phyloP scores from a whole-genome alignment of 2,113 vertebrate species.

The Pteruthius melanotis region DNA sequence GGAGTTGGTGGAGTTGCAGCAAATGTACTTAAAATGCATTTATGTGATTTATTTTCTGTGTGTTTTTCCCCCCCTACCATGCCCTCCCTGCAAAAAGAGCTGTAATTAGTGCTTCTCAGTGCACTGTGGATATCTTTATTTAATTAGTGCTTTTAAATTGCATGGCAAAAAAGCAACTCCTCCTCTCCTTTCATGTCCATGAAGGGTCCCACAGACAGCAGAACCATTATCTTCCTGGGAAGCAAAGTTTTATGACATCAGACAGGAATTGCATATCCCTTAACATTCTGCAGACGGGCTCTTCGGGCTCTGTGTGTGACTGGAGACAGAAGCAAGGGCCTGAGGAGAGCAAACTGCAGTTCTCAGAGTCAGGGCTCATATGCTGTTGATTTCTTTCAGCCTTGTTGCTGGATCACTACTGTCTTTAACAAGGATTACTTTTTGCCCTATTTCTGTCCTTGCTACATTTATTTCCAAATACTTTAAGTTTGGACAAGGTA shows the following conservation, averaged over 20 bases:
- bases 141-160: background rate
- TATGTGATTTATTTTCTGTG: constrained; percentile 5
- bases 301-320: background rate
- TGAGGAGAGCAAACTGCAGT: background rate
- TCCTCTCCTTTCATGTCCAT: background rate
- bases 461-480: background rate
- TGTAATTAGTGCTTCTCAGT: constrained; percentile 18
- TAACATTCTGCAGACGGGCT: background rate
- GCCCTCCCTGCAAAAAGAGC: background rate
- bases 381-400: background rate
- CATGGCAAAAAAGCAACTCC: background rate
- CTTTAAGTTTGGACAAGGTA: background rate
- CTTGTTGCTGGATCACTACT: background rate
- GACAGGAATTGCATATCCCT: background rate
- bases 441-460: background rate
- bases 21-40: background rate
- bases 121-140: constrained; percentile 17
- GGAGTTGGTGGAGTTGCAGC: background rate
- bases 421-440: background rate
- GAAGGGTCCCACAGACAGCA: background rate
- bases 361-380: background rate
- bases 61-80: background rate
- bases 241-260: background rate
- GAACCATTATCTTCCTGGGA: background rate
- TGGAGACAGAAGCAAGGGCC: background rate